Evolutionary conservation across 2,113 vertebrate species (phyloP), one percentile per base, ranked within the genome.

Genomic region (Carassius gibelio): DNA sequence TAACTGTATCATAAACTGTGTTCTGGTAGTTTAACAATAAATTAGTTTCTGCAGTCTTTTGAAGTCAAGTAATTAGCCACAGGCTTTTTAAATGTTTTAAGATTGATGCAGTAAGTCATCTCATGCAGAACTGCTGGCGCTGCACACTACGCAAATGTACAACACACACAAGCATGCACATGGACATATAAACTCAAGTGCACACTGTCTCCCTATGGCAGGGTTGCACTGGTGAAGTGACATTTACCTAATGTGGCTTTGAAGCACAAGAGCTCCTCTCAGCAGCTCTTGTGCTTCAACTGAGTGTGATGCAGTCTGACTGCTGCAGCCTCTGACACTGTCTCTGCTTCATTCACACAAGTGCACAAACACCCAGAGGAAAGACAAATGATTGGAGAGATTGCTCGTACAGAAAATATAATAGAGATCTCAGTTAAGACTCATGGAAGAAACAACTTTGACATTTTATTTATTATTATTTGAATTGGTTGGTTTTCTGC

Each of bases 231-330:
- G 91, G 94, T 95, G 94, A 95, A 96, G 94, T 96, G 95, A 95
- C 95, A 95, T 95, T 96, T 96, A 94, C 93, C 93, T 95, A 95
- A 96, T 94, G 92, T 93, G 93, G 90, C 94, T 92, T 93, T 90
- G 94, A 94, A 94, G 93, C 93, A 61, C 42, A 94, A 88, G 87
- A 91, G 91, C 94, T 96, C 94, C 95, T 96, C 95, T 95, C 93
- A 93, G 92, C 91, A 89, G 57, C 57, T 61, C 57, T n/a, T 61
- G 57, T 61, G 57, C 57, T 61, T 61, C 87, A 92, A 87, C 91
- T 96, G 95, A 96, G 82, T 88, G 90, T 95, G 94, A 96, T 95
- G 90, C 87, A 90, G 91, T 90, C 79, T 94, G 95, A 96, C 92
- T 92, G 93, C 88, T 92, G 91, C 82, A 88, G 90, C 85, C 57